These are phyloP conservation scores for Myodes glareolus DNA, from an alignment of 2,113 vertebrate genomes.

Conservation along the genomic window DNA sequence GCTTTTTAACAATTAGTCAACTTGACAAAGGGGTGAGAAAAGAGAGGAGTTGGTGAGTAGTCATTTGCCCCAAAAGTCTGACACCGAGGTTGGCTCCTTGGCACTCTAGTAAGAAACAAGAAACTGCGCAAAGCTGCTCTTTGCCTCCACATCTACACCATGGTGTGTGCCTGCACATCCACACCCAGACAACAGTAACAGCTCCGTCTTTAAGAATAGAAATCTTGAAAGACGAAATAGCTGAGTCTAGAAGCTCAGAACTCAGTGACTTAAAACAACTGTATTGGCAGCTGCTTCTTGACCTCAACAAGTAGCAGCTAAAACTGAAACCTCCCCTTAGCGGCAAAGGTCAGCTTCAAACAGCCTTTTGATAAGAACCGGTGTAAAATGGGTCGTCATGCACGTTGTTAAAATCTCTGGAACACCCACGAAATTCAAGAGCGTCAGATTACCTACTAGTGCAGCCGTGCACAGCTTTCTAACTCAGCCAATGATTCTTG, in stretches of 20 bases:
- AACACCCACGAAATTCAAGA: neutral
- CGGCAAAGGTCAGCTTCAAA: constrained; percentile 25
- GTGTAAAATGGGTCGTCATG: neutral
- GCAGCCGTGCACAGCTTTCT: neutral
- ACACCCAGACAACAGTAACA: neutral
- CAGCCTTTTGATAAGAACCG: neutral
- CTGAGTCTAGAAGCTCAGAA: neutral
- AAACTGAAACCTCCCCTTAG: neutral
- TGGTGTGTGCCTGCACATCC: neutral
- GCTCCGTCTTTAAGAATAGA: neutral
- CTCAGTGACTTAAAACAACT: neutral
- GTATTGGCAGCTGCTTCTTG: neutral
- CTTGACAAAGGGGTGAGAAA: neutral
- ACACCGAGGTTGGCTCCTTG: neutral
- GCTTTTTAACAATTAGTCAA: neutral
- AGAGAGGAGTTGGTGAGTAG: neutral
- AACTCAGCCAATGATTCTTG: neutral
- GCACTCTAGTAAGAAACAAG: neutral
- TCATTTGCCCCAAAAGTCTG: too few relatives aligned
- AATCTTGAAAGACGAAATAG: neutral
- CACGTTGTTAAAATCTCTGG: neutral
- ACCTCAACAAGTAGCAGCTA: constrained; percentile 9
- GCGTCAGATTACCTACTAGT: neutral
- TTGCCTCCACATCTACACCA: neutral
- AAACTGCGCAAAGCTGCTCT: neutral